Base-by-base conservation (phyloP, 2,888 invertebrate species). In the Epinotia ramella region DNA sequence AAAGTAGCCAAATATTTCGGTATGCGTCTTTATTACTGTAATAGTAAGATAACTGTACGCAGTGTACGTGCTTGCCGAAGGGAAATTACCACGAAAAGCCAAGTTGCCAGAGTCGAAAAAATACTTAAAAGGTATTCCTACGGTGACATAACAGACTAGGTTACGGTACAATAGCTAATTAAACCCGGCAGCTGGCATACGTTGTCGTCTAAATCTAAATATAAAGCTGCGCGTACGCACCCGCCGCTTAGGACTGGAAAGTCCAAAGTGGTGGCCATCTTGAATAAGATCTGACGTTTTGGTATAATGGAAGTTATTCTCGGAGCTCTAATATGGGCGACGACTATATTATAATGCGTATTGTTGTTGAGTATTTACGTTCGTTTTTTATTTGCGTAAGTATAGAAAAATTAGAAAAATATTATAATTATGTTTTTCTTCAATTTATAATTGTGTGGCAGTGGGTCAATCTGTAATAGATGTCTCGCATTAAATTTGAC, bases 131-230 rank as follows among this genome's bases (percentile, higher is more conserved):
- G 64, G 64, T 46, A 64, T 20, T 28, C 28, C 16, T 20, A 13
- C 64, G 40, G 18, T 56, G 67, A 33, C 56, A 67, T 67, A 53
- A 33, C 65, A 53, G 53, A 53, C 53, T 53, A 53, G 53, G 53
- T 62, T 62, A 62, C 24, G n/a, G n/a, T 62, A 68, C 68, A 68
- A 68, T 68, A 56, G 68, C 57, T 68, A 68, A 59, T 68, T 59
- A 68, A 59, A 40, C 57, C 13, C 20, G 33, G 28, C 68, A 68
- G 68, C 68, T 68, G 68, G 68, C 68, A 57, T 18, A 12, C 57
- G 33, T 20, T 59, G 68, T 68, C 68, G 68, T 67, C 68, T 68
- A 44, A 57, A 40, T 20, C 57, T 68, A 68, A 68, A 57, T 68
- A 59, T 68, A 68, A 40, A 11, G 0, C 57, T 11, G 18, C 68